phyloP scores from a whole-genome alignment of 2,888 invertebrate genomes.

The Limnephilus auricula region DNA sequence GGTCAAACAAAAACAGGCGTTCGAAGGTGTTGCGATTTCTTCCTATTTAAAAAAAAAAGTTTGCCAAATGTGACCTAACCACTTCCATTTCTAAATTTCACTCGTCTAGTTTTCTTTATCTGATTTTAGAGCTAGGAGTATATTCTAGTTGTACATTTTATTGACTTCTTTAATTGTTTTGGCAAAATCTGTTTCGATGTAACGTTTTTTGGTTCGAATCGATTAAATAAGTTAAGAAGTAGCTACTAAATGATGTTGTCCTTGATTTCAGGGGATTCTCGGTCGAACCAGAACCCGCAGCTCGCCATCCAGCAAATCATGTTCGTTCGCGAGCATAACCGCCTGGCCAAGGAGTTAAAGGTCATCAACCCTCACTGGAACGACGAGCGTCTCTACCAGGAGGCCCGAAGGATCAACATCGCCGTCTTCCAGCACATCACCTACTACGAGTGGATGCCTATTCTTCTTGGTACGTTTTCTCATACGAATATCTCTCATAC shows the following conservation, averaged over 20 bases:
- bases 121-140: background rate
- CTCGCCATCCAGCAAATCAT: constrained; percentile 75
- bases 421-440: constrained; percentile 76
- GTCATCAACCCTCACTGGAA: constrained; percentile 77
- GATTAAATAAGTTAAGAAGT: background rate
- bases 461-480: constrained; percentile 71
- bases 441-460: constrained; percentile 77
- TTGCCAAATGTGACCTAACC: background rate
- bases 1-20: no score
- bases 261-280: constrained; percentile 69
- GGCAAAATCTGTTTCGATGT: no score
- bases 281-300: constrained; percentile 75
- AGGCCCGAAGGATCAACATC: constrained; percentile 75
- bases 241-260: background rate
- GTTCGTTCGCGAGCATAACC: constrained; percentile 76
- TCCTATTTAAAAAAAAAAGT: background rate
- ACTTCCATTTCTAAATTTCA: background rate
- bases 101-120: background rate
- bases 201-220: no score
- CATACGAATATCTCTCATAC: no score
- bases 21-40: no score
- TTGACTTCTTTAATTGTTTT: constrained; percentile 69
- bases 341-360: constrained; percentile 72
- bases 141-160: background rate
- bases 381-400: constrained; percentile 76